A percentile compares a stretch with the other conserved stretches of the same genome.
These are phyloP conservation scores for Rhinopomastus cyanomelas DNA, from an alignment of 2,113 vertebrate genomes.

Conservation along the genomic window DNA sequence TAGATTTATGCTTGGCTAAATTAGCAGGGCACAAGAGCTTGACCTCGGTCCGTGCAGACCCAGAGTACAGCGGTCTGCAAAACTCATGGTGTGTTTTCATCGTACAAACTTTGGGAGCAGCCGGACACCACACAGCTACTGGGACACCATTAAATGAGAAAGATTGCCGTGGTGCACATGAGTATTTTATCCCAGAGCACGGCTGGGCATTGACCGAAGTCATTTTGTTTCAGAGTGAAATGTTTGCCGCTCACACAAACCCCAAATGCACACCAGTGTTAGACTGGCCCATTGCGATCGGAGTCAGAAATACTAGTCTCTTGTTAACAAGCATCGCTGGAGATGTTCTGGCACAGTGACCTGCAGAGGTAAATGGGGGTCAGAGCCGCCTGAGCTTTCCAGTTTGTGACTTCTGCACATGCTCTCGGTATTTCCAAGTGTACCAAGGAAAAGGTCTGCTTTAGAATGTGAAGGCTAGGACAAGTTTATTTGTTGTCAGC, in stretches of 20 bases:
- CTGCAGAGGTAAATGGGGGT: background rate
- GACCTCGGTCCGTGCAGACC: background rate
- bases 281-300: background rate
- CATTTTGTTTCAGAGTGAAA: background rate
- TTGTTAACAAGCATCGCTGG: background rate
- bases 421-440: background rate
- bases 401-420: background rate
- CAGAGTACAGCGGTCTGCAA: fast-evolving
- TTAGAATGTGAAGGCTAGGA: background rate
- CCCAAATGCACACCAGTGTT: background rate
- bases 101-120: background rate
- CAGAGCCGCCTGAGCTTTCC: background rate
- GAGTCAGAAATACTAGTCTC: background rate
- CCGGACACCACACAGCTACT: fast-evolving
- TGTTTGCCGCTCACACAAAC: background rate
- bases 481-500: background rate
- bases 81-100: background rate
- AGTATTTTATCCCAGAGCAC: background rate
- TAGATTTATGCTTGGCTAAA: background rate
- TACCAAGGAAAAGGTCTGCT: background rate
- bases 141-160: background rate
- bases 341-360: background rate
- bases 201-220: background rate
- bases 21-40: background rate
- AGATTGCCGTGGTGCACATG: background rate